Evolutionary conservation across 2,888 invertebrate genomes (phyloP), one percentile per base, ranked within the genome.

Genomic region (Dexiosoma caninum): DNA sequence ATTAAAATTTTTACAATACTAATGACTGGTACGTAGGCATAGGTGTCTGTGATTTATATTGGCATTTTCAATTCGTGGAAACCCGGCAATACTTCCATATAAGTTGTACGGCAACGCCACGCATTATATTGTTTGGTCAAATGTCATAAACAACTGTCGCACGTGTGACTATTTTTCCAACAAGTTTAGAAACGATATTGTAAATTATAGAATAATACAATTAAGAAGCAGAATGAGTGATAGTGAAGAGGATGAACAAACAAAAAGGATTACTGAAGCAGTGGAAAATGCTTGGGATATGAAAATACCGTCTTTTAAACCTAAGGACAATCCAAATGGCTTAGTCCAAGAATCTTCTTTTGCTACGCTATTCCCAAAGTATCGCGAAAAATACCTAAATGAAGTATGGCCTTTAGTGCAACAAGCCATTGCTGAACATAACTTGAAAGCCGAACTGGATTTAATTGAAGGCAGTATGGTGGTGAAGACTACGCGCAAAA

Each of bases 341-440:
- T 91, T 99, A 55, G 87, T 97, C 8, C 96, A 96, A 88, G 98
- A 99, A 91, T 98, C 98, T 88, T 96, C 97, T 6, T 99, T 99
- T 91, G 98, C 98, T 0, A 97, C 97, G 0, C 91, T 99, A 14
- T 99, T 99, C 90, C 99, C 99, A 0, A 97, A 97, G 89, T 99
- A 99, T 88, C 92, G 99, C 76, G 99, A 99, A 90, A 95, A 96
- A 86, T 99, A 99, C 90, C 91, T 99, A 8, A 94, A 95, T 86
- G 96, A 98, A 91, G 96, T 96, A 87, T 99, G 98, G 98, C 97
- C 98, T 0, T 91, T 99, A 2, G 96, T 99, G 0, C 94, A 97
- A 87, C 97, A 97, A 90, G 92, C 94, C 0, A 90, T 99, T 19
- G 92, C 92, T 32, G 96, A 96, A 85, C 93, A 96, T 89, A 92